Percentiles rank a stretch among this genome's conserved stretches.
phyloP scores from a whole-genome alignment of 2,797 vertebrate species.

The Falco rusticolus region DNA sequence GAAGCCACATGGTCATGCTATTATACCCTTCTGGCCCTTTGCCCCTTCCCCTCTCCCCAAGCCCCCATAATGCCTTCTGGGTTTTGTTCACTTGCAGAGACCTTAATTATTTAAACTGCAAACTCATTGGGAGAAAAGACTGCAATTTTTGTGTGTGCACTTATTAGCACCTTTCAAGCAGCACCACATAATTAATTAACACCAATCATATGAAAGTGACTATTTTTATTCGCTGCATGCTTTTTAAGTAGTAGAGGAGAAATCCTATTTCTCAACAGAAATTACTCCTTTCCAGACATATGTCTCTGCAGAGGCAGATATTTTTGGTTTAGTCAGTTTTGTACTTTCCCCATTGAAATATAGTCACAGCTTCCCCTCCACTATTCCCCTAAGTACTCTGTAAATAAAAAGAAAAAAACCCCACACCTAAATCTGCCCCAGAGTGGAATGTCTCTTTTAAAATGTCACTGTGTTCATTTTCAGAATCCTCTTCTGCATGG shows the following conservation, averaged over 20 bases:
- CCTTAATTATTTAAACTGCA: background rate
- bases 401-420: background rate
- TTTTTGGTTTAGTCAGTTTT: background rate
- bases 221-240: background rate
- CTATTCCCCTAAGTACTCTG: background rate
- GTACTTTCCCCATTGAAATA: background rate
- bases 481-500: slow-evolving; percentile 48
- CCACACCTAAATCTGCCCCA: slow-evolving; percentile 12
- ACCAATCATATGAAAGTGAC: background rate
- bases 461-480: slow-evolving; percentile 34
- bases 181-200: background rate
- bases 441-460: slow-evolving; percentile 46
- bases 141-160: background rate
- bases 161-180: background rate
- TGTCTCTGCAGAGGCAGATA: background rate
- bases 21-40: background rate
- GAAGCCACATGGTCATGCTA: background rate
- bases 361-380: background rate
- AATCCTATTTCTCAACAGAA: background rate
- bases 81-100: background rate
- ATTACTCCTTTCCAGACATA: background rate
- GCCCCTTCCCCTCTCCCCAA: background rate
- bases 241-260: background rate
- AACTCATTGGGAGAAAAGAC: background rate
- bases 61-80: background rate